Evolutionary conservation across 2,888 invertebrate species (phyloP), one percentile per base, ranked within the genome.

Genomic region (Eristalis arbustorum): DNA sequence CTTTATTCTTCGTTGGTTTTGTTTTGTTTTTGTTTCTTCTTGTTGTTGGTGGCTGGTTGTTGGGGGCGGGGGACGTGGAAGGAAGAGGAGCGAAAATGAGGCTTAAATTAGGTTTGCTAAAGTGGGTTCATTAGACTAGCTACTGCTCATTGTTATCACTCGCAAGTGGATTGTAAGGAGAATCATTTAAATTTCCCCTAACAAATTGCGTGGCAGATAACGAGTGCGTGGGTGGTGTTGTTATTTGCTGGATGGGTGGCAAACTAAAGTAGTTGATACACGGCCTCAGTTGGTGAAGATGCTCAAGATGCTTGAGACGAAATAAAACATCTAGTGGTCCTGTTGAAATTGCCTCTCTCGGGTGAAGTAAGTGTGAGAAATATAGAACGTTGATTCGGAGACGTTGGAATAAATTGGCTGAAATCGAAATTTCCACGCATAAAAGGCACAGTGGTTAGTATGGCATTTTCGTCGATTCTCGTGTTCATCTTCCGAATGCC

Each of bases 41-140:
- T 1, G 11, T 18, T 49, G 56, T 3, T 8, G 22, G 23, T 1
- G 14, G 2, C 63, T 56, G 4, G 49, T 2, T n/a, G n/a, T 80
- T 68, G n/a, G 40, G 56, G n/a, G 2, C 4, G 31, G 31, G 31
- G 8, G 8, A 31, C 8, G 8, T 25, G 3, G 25, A 25, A 31
- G 1, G 14, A 22, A 23, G 56, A 23, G 57, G 18, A 13, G 49
- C 37, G 69, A 74, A 82, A 83, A 83, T 83, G 74, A 82, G 83
- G 78, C 78, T 87, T 75, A 75, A 87, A 87, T 87, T 87, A 87
- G 87, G 82, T 87, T 87, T 75, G 71, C 71, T 67, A 74, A 87
- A 87, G 83, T 68, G 82, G 59, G 76, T 69, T 75, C 78, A 87
- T 82, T 83, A 82, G 78, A 82, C 74, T 67, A 66, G 72, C 23